A percentile compares a stretch with the other conserved stretches of the same genome.
Conservation (phyloP, 2,888 invertebrate genomes). For the Automeris io region DNA sequence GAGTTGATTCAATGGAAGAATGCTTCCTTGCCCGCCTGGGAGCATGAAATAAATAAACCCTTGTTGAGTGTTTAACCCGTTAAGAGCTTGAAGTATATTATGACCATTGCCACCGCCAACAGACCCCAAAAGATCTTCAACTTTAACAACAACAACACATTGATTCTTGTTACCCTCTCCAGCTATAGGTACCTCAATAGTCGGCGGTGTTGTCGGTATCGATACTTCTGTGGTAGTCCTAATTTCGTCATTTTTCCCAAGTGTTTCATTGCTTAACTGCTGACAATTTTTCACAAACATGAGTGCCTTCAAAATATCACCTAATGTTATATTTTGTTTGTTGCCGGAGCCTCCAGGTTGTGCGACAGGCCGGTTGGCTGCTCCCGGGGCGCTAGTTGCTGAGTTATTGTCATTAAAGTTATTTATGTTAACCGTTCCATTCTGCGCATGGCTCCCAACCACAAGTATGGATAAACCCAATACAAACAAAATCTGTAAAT, state of each 20-base stretch:
- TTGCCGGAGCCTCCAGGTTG: neutral
- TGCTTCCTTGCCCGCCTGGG: conserved; percentile 3
- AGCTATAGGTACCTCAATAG: neutral
- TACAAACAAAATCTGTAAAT: neutral
- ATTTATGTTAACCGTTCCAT: too few species aligned
- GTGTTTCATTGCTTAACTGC: too few species aligned
- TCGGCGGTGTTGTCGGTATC: neutral
- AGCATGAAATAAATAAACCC: conserved; percentile 3
- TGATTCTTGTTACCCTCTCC: neutral
- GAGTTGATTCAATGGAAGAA: neutral
- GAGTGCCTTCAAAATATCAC: neutral
- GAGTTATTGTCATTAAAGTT: too few species aligned
- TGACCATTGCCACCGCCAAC: neutral
- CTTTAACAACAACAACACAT: conserved; percentile 3
- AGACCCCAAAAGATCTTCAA: neutral
- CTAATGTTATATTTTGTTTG: neutral
- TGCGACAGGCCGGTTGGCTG: neutral
- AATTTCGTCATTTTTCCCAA: too few species aligned
- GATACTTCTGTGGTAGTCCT: neutral
- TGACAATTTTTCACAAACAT: neutral
- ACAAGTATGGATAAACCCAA: neutral
- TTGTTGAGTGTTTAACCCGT: neutral
- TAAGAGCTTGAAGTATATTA: neutral
- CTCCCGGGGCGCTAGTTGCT: too few species aligned
- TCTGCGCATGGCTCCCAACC: neutral